These are phyloP conservation scores for Sinodicranocentrus sp. DNA, from an alignment of 2,888 invertebrate species.

Conservation along the genomic window DNA sequence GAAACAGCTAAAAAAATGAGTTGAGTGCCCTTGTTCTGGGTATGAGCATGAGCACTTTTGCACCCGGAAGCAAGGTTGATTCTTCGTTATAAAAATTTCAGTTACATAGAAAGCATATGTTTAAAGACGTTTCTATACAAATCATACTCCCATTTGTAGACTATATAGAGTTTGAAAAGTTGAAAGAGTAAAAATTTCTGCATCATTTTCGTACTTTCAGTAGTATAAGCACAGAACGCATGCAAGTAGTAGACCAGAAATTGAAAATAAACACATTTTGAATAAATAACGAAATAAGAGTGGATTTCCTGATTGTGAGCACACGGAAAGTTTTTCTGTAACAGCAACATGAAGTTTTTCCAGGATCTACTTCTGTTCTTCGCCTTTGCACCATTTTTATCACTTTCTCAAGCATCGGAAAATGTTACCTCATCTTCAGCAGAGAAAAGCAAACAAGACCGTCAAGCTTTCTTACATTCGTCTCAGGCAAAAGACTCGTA, in stretches of 20 bases:
- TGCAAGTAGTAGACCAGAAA: background rate
- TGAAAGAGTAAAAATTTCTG: too few species aligned
- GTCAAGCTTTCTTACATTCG: conserved; percentile 43
- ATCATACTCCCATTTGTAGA: too few species aligned
- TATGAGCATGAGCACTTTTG: conserved; percentile 14
- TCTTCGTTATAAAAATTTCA: too few species aligned
- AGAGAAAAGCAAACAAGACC: conserved; percentile 42
- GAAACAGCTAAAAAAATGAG: conserved; percentile 19
- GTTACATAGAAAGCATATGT: too few species aligned
- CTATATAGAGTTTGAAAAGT: too few species aligned
- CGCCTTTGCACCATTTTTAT: background rate
- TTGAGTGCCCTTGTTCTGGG: conserved; percentile 54
- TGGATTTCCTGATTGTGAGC: too few species aligned
- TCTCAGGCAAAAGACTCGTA: conserved; percentile 61
- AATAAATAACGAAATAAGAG: background rate
- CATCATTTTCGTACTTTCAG: too few species aligned
- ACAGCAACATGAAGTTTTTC: conserved; percentile 12
- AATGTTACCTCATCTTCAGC: background rate
- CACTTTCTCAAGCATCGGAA: conserved; percentile 20
- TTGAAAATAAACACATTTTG: conserved; percentile 3
- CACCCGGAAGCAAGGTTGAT: conserved; percentile 52
- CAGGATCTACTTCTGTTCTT: background rate
- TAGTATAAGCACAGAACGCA: background rate
- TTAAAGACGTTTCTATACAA: too few species aligned
- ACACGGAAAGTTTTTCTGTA: too few species aligned